These are phyloP conservation scores for Plebejus melissa DNA, from an alignment of 2,888 invertebrate species.

Conservation along the genomic window DNA sequence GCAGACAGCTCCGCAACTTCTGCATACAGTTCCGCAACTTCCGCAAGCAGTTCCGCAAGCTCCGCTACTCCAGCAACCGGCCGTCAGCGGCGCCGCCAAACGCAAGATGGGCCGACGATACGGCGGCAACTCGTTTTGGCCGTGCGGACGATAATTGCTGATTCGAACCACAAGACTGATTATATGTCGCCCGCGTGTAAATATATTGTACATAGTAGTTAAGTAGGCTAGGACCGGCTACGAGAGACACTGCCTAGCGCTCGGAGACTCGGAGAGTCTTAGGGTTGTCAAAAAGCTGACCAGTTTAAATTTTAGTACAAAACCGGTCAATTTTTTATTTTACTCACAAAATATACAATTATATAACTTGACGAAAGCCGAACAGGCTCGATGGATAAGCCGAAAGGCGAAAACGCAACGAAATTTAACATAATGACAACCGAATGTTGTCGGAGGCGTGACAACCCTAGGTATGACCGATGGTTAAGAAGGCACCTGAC, in stretches of 20 bases:
- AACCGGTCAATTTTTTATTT: neutral
- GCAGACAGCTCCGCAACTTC: slow-evolving; percentile 41
- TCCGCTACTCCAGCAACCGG: slow-evolving; percentile 38
- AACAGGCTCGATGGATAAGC: neutral
- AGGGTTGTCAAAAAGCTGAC: slow-evolving; percentile 40
- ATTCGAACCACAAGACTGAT: slow-evolving; percentile 74
- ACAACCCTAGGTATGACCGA: neutral
- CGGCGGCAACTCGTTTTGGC: slow-evolving; percentile 70
- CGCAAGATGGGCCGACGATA: slow-evolving; percentile 64
- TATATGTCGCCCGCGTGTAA: slow-evolving; percentile 37
- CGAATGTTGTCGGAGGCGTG: neutral
- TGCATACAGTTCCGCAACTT: slow-evolving; percentile 40
- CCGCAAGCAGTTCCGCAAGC: slow-evolving; percentile 41
- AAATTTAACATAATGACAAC: neutral
- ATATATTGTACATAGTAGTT: slow-evolving; percentile 34
- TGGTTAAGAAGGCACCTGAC: neutral
- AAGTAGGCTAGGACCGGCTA: slow-evolving; percentile 67
- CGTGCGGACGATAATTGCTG: slow-evolving; percentile 68
- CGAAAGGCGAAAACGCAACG: neutral
- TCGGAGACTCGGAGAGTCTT: slow-evolving; percentile 34
- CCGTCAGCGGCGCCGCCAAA: slow-evolving; percentile 65
- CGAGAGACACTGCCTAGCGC: slow-evolving; percentile 66
- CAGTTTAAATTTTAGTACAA: neutral
- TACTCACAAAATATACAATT: neutral
- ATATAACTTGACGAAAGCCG: neutral